Percentiles rank a stretch among this genome's conserved stretches.
These are phyloP conservation scores for Quadroppia sp. DNA, from an alignment of 2,888 invertebrate genomes.

Conservation along the genomic window DNA sequence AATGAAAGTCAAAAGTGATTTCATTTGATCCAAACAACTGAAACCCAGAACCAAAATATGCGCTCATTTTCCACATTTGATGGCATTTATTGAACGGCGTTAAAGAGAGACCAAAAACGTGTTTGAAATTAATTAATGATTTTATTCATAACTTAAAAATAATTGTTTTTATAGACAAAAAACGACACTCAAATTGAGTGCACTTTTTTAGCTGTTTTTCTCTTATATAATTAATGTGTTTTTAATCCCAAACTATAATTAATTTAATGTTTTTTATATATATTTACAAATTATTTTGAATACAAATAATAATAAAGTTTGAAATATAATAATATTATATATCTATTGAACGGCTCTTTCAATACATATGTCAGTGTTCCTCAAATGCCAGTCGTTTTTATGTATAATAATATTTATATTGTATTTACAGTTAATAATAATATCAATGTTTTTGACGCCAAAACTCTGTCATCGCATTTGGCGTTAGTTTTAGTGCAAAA, in stretches of 20 bases:
- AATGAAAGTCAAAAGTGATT: too few species aligned
- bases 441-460: constrained; percentile 19
- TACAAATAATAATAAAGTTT: constrained; percentile 6
- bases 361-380: neutral
- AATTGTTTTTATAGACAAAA: constrained; percentile 14
- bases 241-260: constrained; percentile 18
- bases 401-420: constrained; percentile 32
- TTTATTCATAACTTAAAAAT: constrained; percentile 33
- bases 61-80: neutral
- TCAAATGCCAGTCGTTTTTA: constrained; percentile 11
- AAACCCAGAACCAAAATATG: neutral
- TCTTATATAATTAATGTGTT: constrained; percentile 12
- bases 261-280: neutral
- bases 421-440: constrained; percentile 27
- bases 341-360: neutral
- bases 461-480: constrained; percentile 16
- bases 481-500: constrained; percentile 28
- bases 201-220: constrained; percentile 18
- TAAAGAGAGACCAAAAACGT: neutral
- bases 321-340: constrained; percentile 1
- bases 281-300: constrained; percentile 8
- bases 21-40: neutral
- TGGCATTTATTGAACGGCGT: neutral
- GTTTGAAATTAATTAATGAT: constrained; percentile 1
- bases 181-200: constrained; percentile 30